Evolutionary conservation across 2,797 vertebrate genomes (phyloP).

Genomic region (Malacoraja senta): DNA sequence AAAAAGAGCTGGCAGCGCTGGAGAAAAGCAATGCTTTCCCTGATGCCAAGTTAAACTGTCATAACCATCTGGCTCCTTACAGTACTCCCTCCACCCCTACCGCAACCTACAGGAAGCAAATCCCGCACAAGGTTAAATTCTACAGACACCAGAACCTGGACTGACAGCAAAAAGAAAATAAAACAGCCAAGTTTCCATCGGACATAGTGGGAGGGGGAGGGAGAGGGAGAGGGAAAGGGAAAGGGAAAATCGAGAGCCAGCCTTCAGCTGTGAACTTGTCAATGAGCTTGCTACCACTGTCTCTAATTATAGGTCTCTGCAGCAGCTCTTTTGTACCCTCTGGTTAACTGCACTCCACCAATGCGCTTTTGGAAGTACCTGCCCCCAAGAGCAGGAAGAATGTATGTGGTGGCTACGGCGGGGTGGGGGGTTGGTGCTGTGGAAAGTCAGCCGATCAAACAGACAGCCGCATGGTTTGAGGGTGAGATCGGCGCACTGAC

Average conservation of each 20-base stretch:
- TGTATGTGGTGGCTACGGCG: not conserved
- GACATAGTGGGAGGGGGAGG: accelerated
- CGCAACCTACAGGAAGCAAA: not conserved
- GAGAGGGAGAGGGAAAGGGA: too few relatives aligned
- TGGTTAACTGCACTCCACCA: not conserved
- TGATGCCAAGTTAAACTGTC: not conserved
- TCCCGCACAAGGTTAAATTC: not conserved
- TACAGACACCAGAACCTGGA: not conserved
- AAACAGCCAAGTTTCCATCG: too few relatives aligned
- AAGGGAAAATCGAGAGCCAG: not conserved
- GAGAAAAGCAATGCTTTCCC: not conserved
- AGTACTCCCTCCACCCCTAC: not conserved
- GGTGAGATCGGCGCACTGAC: not conserved
- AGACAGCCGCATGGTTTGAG: not conserved
- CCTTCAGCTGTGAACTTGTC: not conserved
- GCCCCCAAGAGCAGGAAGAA: not conserved
- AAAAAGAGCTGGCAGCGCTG: not conserved
- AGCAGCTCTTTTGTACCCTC: not conserved
- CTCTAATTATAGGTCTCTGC: not conserved
- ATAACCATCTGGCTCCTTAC: too few relatives aligned
- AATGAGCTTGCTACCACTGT: not conserved
- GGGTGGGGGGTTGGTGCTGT: not conserved
- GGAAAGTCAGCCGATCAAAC: not conserved
- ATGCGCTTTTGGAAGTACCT: not conserved
- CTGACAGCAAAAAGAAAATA: not conserved